Percentiles rank a stretch among this genome's conserved stretches.
Evolutionary conservation across 2,888 invertebrate genomes (phyloP).

Genomic region (Chloroclysta siterata): DNA sequence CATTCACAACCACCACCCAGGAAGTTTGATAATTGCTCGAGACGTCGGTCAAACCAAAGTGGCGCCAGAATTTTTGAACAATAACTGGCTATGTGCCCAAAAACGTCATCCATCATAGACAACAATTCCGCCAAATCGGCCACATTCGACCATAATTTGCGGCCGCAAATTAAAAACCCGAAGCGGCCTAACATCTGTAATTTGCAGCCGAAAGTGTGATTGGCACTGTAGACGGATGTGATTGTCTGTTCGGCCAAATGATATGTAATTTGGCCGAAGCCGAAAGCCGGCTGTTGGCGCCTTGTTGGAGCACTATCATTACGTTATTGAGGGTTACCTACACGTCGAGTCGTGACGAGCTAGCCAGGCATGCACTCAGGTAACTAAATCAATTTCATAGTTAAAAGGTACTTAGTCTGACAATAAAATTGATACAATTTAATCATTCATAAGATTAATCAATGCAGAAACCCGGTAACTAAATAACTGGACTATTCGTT

Average conservation of each 20-base stretch:
- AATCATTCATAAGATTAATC: too few species aligned
- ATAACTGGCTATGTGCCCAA: constrained; percentile 4
- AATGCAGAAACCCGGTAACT: too few species aligned
- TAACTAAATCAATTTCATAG: too few species aligned
- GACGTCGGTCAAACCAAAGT: constrained; percentile 41
- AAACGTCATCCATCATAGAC: constrained; percentile 23
- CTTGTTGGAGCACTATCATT: constrained; percentile 72
- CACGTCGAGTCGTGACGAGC: constrained; percentile 53
- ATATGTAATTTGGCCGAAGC: constrained; percentile 70
- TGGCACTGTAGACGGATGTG: constrained; percentile 46
- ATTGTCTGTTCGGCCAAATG: constrained; percentile 74
- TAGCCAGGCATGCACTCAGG: constrained; percentile 55
- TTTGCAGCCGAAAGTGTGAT: constrained; percentile 39
- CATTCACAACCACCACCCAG: constrained; percentile 60
- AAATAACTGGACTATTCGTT: too few species aligned
- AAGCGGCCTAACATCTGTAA: constrained; percentile 33
- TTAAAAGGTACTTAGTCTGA: too few species aligned
- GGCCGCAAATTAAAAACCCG: constrained; percentile 24
- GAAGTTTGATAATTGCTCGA: constrained; percentile 53
- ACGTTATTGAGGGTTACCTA: constrained; percentile 68
- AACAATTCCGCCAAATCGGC: constrained; percentile 23
- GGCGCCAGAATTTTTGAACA: constrained; percentile 32
- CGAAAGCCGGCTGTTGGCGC: constrained; percentile 77
- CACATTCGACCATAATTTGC: constrained; percentile 18
- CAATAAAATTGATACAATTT: too few species aligned